A percentile compares a stretch with the other conserved stretches of the same genome.
Evolutionary conservation across 35 echinoderm and acorn worm genomes (phyloP).

Genomic region (Stichopus chloronotus): DNA sequence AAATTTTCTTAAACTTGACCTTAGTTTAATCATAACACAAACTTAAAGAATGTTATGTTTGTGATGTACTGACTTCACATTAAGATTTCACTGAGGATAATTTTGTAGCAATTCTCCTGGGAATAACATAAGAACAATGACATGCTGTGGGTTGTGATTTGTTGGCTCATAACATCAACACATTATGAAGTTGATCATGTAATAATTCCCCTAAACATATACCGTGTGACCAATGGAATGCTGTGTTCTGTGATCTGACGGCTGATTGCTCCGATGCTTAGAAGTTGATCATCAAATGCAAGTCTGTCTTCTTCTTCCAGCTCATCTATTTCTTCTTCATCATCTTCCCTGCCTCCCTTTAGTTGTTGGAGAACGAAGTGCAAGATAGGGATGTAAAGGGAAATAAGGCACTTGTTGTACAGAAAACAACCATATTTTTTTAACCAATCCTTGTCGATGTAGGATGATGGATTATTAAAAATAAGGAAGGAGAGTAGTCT

Average conservation of each 20-base stretch:
- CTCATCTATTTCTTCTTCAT: slow-evolving; percentile 94
- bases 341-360: slow-evolving; percentile 62
- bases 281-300: slow-evolving; percentile 84
- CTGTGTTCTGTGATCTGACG: slow-evolving; percentile 85
- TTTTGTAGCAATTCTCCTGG: no score
- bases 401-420: not conserved
- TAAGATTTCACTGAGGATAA: no score
- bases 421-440: not conserved
- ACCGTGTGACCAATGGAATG: slow-evolving; percentile 91
- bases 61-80: no score
- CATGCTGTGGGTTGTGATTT: no score
- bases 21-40: no score
- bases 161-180: no score
- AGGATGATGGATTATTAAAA: no score
- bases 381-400: not conserved
- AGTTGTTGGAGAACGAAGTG: slow-evolving; percentile 14
- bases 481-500: no score
- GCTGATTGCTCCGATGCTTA: slow-evolving; percentile 75
- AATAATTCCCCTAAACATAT: slow-evolving; percentile 17
- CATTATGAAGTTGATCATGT: not conserved
- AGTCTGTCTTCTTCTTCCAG: slow-evolving; percentile 91
- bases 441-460: not conserved
- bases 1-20: no score
- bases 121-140: no score
- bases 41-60: no score